Evolutionary conservation across 1,140 invertebrate genomes (phyloP).

Genomic region (Druon quercuslanigerum): DNA sequence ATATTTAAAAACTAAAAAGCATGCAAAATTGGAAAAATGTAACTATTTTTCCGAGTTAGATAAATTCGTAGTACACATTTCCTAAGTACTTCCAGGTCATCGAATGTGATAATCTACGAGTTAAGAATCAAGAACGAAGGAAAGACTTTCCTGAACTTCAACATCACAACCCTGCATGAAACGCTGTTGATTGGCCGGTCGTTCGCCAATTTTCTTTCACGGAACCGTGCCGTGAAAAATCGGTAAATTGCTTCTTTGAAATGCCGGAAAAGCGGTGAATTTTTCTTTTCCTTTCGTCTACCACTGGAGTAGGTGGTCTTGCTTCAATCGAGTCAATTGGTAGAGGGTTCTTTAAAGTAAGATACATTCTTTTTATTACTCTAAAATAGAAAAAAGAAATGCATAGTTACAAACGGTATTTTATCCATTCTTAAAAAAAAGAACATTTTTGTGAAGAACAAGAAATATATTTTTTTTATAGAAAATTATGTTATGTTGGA

Average conservation of each 20-base stretch:
- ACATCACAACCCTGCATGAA: constrained; percentile 64
- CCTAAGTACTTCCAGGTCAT: no score
- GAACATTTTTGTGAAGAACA: no score
- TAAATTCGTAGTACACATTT: no score
- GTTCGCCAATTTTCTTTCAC: constrained; percentile 68
- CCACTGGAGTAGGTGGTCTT: constrained; percentile 19
- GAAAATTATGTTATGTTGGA: no score
- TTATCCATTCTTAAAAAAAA: no score
- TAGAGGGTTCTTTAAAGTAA: constrained; percentile 18
- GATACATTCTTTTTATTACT: neutral
- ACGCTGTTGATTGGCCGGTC: constrained; percentile 72
- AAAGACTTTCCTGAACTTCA: constrained; percentile 61
- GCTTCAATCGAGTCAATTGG: constrained; percentile 11
- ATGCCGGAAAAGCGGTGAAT: constrained; percentile 65
- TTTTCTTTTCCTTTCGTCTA: constrained; percentile 21
- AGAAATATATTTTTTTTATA: no score
- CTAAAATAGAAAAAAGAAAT: neutral
- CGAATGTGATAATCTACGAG: neutral
- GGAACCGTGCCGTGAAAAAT: constrained; percentile 70
- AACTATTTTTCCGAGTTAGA: no score
- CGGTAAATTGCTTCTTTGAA: constrained; percentile 74
- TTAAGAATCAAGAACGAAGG: constrained; percentile 35
- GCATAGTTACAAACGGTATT: no score
- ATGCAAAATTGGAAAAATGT: no score
- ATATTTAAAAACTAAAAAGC: no score